A percentile compares a stretch with the other conserved stretches of the same genome.
Evolutionary conservation across 1,140 invertebrate genomes (phyloP).

Genomic region (Littorina saxatilis): DNA sequence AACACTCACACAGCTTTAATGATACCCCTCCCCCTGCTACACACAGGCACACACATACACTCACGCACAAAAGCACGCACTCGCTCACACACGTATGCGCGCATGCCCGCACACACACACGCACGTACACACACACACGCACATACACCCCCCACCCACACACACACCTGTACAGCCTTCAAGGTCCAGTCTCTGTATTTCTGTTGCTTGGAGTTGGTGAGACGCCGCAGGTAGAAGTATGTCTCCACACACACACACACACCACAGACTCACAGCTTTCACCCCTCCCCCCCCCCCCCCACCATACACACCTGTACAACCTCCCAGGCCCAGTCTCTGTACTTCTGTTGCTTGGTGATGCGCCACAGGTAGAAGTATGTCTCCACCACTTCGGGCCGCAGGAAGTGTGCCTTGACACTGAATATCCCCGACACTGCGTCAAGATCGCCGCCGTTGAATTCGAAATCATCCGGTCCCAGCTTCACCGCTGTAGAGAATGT

Average conservation of each 20-base stretch:
- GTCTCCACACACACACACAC: slow-evolving; percentile 75
- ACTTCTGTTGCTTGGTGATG: slow-evolving; percentile 95
- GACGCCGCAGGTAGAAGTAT: slow-evolving; percentile 96
- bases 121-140: no score
- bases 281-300: no score
- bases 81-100: no score
- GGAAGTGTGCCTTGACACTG: slow-evolving; percentile 96
- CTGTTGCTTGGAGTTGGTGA: slow-evolving; percentile 96
- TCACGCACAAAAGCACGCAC: no score
- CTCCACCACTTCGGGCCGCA: slow-evolving; percentile 97
- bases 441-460: slow-evolving; percentile 82
- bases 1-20: no score
- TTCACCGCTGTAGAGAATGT: slow-evolving; percentile 81
- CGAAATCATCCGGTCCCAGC: slow-evolving; percentile 93
- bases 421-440: slow-evolving; percentile 93
- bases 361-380: slow-evolving; percentile 98
- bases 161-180: slow-evolving; percentile 88
- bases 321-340: slow-evolving; percentile 99
- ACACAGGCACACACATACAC: slow-evolving; percentile 33
- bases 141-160: no score
- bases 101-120: no score
- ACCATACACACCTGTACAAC: slow-evolving; percentile 82
- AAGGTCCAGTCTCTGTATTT: slow-evolving; percentile 99
- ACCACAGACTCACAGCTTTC: slow-evolving; percentile 64
- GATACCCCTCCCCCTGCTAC: no score